Percentiles rank a stretch among this genome's conserved stretches.
These are phyloP conservation scores for Onychostoma macrolepis DNA, from an alignment of 2,113 vertebrate genomes.

Conservation along the genomic window DNA sequence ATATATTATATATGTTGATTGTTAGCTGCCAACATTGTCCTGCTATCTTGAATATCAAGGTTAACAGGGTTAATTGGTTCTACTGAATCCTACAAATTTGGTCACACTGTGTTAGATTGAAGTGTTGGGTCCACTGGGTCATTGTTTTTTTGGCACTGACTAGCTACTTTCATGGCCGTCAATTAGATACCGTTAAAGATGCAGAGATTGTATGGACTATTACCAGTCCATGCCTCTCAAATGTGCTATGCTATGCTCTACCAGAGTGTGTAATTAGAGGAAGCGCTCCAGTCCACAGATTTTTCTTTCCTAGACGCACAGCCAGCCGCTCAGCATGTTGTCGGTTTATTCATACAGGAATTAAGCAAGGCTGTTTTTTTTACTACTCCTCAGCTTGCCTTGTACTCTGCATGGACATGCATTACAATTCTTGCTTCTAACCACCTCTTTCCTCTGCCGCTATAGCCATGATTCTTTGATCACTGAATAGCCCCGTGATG, in stretches of 20 bases:
- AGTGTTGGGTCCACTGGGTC: background rate
- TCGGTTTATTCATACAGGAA: conserved; percentile 43
- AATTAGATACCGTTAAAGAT: background rate
- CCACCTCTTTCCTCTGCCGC: background rate
- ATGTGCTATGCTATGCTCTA: conserved; percentile 23
- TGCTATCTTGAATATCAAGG: background rate
- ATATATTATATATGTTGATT: background rate
- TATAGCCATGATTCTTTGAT: conserved; percentile 8
- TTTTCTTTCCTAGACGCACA: conserved; percentile 48
- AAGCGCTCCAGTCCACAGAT: conserved; percentile 62
- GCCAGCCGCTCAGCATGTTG: conserved; percentile 48
- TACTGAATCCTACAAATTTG: background rate
- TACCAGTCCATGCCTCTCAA: conserved; percentile 14
- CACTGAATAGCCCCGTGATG: background rate
- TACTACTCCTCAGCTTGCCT: background rate
- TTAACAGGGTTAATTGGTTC: background rate
- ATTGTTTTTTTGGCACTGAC: background rate
- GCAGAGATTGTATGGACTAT: background rate
- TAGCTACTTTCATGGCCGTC: background rate
- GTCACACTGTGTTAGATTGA: background rate
- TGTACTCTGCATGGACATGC: conserved; percentile 22
- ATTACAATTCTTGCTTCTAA: conserved; percentile 33
- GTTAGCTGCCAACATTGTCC: background rate
- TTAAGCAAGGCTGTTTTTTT: conserved; percentile 56
- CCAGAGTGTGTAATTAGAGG: conserved; percentile 59